Conservation (phyloP, 2,797 vertebrate genomes). For the Protosalanx chinensis region DNA sequence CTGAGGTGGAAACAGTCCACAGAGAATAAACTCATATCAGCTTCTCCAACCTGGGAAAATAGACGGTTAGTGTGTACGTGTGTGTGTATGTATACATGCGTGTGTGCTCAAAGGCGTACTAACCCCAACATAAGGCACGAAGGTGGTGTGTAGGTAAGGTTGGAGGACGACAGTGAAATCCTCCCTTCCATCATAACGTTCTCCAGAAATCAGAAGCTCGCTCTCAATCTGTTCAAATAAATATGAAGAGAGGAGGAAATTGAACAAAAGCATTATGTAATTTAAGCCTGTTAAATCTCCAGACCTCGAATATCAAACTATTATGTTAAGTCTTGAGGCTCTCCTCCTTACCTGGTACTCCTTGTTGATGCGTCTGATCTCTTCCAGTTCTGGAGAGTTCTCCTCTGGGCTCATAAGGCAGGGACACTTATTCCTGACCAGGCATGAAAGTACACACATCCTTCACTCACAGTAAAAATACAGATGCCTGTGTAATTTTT, state of each 20-base stretch:
- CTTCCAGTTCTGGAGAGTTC: slow-evolving; percentile 10
- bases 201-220: slow-evolving; percentile 62
- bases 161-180: slow-evolving; percentile 84
- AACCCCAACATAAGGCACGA: slow-evolving; percentile 74
- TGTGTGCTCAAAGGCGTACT: slow-evolving; percentile 44
- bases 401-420: slow-evolving; percentile 7
- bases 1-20: slow-evolving; percentile 86
- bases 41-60: slow-evolving; percentile 63
- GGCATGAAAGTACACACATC: too few species aligned
- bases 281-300: not conserved
- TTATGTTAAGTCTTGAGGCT: too few species aligned
- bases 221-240: slow-evolving; percentile 50
- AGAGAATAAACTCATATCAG: slow-evolving; percentile 83
- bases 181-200: slow-evolving; percentile 71
- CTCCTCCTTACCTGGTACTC: slow-evolving; percentile 6
- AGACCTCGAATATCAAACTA: too few species aligned
- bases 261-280: not conserved
- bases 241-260: too few species aligned
- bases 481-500: too few species aligned
- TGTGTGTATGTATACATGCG: not conserved
- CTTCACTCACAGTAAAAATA: too few species aligned
- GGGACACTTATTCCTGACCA: slow-evolving; percentile 8
- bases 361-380: slow-evolving; percentile 8
- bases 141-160: slow-evolving; percentile 77
- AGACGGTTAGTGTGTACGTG: not conserved